These are phyloP conservation scores for Benitochromis conjunctus DNA, from an alignment of 2,113 vertebrate genomes.

Conservation along the genomic window DNA sequence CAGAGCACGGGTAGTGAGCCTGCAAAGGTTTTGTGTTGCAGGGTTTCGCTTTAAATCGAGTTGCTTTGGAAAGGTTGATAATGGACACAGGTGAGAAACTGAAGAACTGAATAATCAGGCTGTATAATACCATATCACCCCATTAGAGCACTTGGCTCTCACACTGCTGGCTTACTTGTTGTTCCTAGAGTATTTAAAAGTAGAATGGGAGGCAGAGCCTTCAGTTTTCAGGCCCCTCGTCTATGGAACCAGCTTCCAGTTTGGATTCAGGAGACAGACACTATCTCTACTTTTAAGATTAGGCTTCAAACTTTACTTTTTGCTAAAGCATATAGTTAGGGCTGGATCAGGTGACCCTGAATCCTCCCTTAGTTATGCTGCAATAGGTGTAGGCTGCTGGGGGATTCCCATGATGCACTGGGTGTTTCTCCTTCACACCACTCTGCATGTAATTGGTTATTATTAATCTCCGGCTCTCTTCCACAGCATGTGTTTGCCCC, in stretches of 20 bases:
- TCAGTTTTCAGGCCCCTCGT: not conserved
- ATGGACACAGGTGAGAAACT: not conserved
- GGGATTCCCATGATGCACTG: not conserved
- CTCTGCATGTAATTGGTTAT: not conserved
- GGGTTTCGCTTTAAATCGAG: not conserved
- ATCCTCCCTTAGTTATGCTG: not conserved
- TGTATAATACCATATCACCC: not conserved
- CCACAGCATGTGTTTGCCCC: not conserved
- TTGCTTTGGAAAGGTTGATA: not conserved
- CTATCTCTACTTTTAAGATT: fast-evolving
- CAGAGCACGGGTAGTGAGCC: not conserved
- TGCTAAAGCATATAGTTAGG: not conserved
- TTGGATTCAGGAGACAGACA: not conserved
- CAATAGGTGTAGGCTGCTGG: fast-evolving
- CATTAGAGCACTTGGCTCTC: fast-evolving
- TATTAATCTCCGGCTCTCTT: not conserved
- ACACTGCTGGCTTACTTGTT: fast-evolving
- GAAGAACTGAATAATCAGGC: not conserved
- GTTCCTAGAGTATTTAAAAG: not conserved
- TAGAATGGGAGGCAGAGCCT: not conserved
- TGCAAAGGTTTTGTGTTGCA: not conserved
- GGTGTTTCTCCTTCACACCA: not conserved
- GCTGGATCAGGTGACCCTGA: not conserved
- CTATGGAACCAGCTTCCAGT: not conserved
- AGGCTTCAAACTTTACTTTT: not conserved